A percentile compares a stretch with the other conserved stretches of the same genome.
Conservation (phyloP, 1,140 invertebrate species). For the Zaprionus camerounensis region DNA sequence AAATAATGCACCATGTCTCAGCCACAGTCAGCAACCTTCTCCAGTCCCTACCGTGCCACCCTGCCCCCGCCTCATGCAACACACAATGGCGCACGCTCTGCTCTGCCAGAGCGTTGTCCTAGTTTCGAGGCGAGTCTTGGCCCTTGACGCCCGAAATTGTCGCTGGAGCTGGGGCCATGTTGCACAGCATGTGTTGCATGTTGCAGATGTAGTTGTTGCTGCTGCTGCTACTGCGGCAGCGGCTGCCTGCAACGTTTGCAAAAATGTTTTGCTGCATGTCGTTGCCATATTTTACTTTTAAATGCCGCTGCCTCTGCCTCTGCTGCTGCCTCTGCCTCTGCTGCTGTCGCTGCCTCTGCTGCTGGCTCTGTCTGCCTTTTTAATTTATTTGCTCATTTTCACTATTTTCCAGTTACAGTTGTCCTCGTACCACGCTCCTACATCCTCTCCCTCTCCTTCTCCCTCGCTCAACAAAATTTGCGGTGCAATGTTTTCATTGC, state of each 20-base stretch:
- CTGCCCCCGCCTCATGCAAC: background rate
- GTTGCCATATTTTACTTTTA: slow-evolving; percentile 81
- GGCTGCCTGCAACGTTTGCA: slow-evolving; percentile 65
- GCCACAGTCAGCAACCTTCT: slow-evolving; percentile 50
- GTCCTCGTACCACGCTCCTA: slow-evolving; percentile 29
- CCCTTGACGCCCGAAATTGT: slow-evolving; percentile 48
- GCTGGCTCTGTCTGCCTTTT: slow-evolving; percentile 48
- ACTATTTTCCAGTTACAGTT: slow-evolving; percentile 63
- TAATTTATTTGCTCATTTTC: slow-evolving; percentile 83
- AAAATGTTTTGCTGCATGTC: slow-evolving; percentile 76
- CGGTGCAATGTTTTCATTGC: slow-evolving; percentile 44
- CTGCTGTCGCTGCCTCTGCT: slow-evolving; percentile 53
- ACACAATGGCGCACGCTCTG: slow-evolving; percentile 1
- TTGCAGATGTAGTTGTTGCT: slow-evolving; percentile 50
- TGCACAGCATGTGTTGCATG: slow-evolving; percentile 80
- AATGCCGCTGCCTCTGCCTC: slow-evolving; percentile 63
- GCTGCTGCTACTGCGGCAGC: slow-evolving; percentile 31
- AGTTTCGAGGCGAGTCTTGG: slow-evolving; percentile 53
- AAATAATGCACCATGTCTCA: slow-evolving; percentile 71
- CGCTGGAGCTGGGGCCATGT: slow-evolving; percentile 62
- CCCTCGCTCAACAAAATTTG: slow-evolving; percentile 31
- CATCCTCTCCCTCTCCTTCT: background rate
- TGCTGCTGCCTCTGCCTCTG: slow-evolving; percentile 47
- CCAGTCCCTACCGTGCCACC: background rate
- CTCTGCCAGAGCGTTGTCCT: slow-evolving; percentile 46